Percentiles rank a stretch among this genome's conserved stretches.
These are phyloP conservation scores for Cyphomyrus plagiostoma DNA, from an alignment of 2,113 vertebrate species.

Conservation along the genomic window DNA sequence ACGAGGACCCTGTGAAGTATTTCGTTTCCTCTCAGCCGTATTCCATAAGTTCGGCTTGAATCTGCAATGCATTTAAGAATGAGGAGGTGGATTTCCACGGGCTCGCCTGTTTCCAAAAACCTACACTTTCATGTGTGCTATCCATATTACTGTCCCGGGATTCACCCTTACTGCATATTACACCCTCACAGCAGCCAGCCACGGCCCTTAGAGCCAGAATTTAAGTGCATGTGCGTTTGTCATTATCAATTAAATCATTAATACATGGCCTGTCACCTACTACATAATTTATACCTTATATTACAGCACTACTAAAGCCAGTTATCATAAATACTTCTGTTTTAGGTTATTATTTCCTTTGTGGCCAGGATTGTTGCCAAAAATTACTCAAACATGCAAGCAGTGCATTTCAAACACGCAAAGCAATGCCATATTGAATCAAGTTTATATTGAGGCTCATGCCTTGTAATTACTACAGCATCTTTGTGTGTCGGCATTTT, in stretches of 20 bases:
- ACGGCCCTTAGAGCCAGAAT: neutral
- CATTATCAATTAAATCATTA: conserved; percentile 1
- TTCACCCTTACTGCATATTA: neutral
- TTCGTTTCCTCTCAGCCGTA: neutral
- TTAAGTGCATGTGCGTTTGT: neutral
- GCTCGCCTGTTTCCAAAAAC: neutral
- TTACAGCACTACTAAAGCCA: neutral
- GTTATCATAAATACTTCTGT: neutral
- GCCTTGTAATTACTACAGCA: neutral
- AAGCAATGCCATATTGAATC: neutral
- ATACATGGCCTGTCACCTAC: neutral
- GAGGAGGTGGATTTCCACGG: neutral
- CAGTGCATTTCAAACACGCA: neutral
- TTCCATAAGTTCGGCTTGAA: neutral
- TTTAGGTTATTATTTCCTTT: neutral
- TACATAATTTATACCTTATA: neutral
- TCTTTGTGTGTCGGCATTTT: neutral
- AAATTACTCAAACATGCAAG: neutral
- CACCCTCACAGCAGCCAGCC: neutral
- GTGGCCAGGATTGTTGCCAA: neutral
- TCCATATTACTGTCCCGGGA: neutral
- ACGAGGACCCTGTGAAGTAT: neutral
- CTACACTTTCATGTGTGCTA: neutral
- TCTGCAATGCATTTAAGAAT: neutral
- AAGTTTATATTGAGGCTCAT: neutral